These are phyloP conservation scores for Drosophila setifemur DNA, from an alignment of 1,140 invertebrate species.

Conservation along the genomic window DNA sequence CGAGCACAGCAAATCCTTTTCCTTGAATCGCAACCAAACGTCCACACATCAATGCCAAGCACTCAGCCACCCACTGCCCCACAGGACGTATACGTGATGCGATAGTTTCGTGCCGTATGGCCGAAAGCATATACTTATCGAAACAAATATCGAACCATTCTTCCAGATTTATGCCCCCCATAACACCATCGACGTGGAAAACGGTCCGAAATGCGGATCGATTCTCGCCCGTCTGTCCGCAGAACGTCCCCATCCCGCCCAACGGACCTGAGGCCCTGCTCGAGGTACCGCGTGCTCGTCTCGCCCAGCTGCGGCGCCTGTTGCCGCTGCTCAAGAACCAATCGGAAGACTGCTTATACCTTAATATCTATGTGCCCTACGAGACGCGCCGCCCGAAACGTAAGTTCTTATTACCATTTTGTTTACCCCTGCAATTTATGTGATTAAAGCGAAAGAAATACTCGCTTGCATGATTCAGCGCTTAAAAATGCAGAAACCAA, in stretches of 20 bases:
- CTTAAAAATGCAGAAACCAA: too few species aligned
- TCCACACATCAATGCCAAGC: neutral
- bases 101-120: neutral
- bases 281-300: slow-evolving; percentile 89
- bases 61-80: neutral
- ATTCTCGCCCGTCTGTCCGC: slow-evolving; percentile 94
- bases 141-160: neutral
- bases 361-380: slow-evolving; percentile 96
- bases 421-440: neutral
- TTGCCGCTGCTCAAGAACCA: slow-evolving; percentile 93
- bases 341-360: slow-evolving; percentile 98
- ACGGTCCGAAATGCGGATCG: slow-evolving; percentile 91
- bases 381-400: slow-evolving; percentile 64
- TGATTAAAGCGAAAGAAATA: too few species aligned
- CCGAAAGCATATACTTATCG: slow-evolving; percentile 47
- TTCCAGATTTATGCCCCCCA: slow-evolving; percentile 95
- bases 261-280: slow-evolving; percentile 89
- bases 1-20: slow-evolving; percentile 37
- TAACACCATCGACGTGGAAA: slow-evolving; percentile 94
- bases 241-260: slow-evolving; percentile 88
- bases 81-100: slow-evolving; percentile 25
- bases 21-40: slow-evolving; percentile 9
- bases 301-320: slow-evolving; percentile 91
- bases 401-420: slow-evolving; percentile 58
- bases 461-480: too few species aligned